Evolutionary conservation across 2,888 invertebrate genomes (phyloP), one percentile per base, ranked within the genome.

Genomic region (Criorhina ranunculi): DNA sequence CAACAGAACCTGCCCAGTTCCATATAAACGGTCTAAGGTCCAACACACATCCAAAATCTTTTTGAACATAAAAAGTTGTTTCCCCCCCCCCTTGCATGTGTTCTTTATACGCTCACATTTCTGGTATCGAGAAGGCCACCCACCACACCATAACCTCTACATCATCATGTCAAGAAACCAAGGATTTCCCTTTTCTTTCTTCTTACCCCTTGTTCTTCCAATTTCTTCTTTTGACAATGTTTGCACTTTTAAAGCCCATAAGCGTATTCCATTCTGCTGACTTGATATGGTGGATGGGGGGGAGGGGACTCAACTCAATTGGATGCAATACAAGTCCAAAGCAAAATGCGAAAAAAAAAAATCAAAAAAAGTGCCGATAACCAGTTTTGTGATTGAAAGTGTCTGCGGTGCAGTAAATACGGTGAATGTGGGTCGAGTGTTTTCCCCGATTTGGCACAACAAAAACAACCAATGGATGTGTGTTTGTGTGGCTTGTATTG

Each of bases 381-480:
- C 79, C 79, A 79, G 72, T 79, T 79, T 42, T 42, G 42, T 11
- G 55, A 19, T 35, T 17, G 70, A 77, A 77, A 77, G 77, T 82
- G 70, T 72, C 44, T 66, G 64, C 59, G 37, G 51, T 33, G 76
- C 70, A 81, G 51, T 59, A 46, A n/a, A 51, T 19, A 8, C 42
- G n/a, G 49, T 17, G 42, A 67, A 83, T 67, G 72, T 83, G 69
- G 79, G 83, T 79, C 79, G 73, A 67, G 33, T 9, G 19, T 46
- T 53, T 60, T 24, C 15, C n/a, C 72, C 64, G 37, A 77, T 70
- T 69, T 64, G 77, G 79, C 51, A 53, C 79, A 59, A 64, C 15
- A 37, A 51, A 72, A 5, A 19, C 69, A 57, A 59, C 49, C 46
- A 17, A 31, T 19, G 40, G 55, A 72, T 29, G 64, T 51, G 49